Conservation (phyloP, 1,140 invertebrate species). For the Neuroterus valhalla region DNA sequence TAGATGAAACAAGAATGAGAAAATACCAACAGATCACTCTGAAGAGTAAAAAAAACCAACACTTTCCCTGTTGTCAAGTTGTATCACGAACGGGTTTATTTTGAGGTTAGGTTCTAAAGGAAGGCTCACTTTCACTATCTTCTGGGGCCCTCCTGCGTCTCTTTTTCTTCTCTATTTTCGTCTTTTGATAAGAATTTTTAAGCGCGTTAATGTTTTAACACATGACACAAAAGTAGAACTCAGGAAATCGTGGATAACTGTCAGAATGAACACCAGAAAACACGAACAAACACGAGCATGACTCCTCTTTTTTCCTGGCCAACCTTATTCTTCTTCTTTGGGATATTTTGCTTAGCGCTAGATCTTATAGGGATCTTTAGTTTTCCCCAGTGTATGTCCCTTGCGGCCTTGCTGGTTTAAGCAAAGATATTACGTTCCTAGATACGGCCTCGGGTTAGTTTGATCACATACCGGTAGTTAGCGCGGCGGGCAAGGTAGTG, state of each 20-base stretch:
- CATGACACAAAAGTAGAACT: not conserved
- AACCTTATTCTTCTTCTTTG: too few species aligned
- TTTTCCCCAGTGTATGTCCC: too few species aligned
- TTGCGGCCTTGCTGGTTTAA: too few species aligned
- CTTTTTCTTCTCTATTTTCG: not conserved
- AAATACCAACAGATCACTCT: conserved; percentile 1
- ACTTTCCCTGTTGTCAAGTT: not conserved
- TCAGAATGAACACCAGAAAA: not conserved
- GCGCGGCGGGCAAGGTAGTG: too few species aligned
- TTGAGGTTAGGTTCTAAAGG: conserved; percentile 21
- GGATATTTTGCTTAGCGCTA: too few species aligned
- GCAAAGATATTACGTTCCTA: too few species aligned
- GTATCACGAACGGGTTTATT: not conserved
- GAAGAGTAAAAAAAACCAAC: not conserved
- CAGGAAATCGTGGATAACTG: conserved; percentile 12
- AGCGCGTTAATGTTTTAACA: not conserved
- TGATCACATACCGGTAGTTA: too few species aligned
- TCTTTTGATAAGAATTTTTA: conserved; percentile 1
- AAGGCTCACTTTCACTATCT: conserved; percentile 27
- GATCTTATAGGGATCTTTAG: too few species aligned
- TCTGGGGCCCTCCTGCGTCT: not conserved
- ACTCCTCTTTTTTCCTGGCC: conserved; percentile 10
- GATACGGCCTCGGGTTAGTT: too few species aligned
- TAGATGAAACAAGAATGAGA: not conserved
- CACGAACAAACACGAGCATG: not conserved